Conservation (phyloP, 2,797 vertebrate genomes). For the Merluccius polli region DNA sequence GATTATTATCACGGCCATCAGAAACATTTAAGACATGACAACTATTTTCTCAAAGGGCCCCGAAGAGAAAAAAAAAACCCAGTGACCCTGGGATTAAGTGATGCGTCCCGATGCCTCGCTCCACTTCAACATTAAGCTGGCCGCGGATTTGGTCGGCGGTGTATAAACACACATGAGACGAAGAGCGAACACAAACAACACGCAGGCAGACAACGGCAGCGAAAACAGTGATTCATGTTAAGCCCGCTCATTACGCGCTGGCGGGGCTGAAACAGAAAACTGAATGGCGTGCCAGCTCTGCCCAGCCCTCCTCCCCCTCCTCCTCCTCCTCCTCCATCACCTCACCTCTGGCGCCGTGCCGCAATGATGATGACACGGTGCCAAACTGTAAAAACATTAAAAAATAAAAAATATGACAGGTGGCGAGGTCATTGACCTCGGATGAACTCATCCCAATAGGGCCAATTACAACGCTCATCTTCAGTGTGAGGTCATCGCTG, state of each 20-base stretch:
- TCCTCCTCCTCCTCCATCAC: not conserved
- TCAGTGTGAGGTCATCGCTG: not conserved
- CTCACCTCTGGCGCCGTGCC: not conserved
- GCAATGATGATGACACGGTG: not conserved
- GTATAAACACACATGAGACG: not conserved
- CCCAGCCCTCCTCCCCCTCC: not conserved
- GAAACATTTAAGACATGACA: not conserved
- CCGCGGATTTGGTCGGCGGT: not conserved
- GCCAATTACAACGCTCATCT: not conserved
- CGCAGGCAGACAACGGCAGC: not conserved
- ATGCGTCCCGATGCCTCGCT: not conserved
- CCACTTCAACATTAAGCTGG: not conserved
- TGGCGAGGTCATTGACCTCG: slow-evolving; percentile 7
- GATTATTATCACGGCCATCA: not conserved
- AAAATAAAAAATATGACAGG: not conserved
- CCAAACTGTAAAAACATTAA: not conserved
- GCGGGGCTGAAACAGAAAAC: slow-evolving; percentile 22
- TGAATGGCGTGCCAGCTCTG: slow-evolving; percentile 11
- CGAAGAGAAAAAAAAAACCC: not conserved
- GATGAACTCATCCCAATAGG: not conserved
- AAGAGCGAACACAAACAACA: not conserved
- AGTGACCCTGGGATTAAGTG: not conserved
- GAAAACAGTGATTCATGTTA: slow-evolving; percentile 6
- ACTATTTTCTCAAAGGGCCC: not conserved
- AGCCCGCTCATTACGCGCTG: slow-evolving; percentile 9